Conservation (phyloP, 2,113 vertebrate species). For the Bos taurus region DNA sequence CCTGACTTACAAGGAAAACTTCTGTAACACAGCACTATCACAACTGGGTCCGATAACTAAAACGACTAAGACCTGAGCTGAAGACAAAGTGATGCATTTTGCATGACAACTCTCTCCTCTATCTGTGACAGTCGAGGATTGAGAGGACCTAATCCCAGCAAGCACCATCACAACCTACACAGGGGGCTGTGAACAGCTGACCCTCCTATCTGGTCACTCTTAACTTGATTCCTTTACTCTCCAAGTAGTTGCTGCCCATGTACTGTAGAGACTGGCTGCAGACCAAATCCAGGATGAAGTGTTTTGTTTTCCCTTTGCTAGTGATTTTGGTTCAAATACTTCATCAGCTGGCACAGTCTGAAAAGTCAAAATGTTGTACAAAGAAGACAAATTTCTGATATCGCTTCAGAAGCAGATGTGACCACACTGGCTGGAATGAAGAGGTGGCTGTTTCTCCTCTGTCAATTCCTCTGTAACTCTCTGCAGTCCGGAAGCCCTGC, state of each 20-base stretch:
- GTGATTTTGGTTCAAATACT: background rate
- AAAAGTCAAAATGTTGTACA: background rate
- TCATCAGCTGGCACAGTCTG: background rate
- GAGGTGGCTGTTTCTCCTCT: background rate
- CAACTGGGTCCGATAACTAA: background rate
- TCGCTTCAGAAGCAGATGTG: background rate
- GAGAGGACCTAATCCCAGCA: background rate
- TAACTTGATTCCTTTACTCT: background rate
- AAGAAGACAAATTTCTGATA: background rate
- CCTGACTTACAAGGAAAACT: background rate
- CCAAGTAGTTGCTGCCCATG: fast-evolving
- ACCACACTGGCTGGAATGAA: background rate
- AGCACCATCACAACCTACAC: background rate
- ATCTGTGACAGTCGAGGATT: background rate
- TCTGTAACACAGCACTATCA: background rate
- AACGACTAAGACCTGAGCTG: background rate
- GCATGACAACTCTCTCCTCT: background rate
- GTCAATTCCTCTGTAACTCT: background rate
- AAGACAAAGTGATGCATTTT: background rate
- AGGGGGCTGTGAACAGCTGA: background rate
- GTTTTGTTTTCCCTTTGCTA: background rate
- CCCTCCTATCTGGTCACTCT: background rate
- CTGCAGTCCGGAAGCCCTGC: background rate
- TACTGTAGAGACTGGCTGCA: background rate
- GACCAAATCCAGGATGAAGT: background rate